Evolutionary conservation across 2,888 invertebrate species (phyloP), one percentile per base, ranked within the genome.

Genomic region (Trachelus stipa): DNA sequence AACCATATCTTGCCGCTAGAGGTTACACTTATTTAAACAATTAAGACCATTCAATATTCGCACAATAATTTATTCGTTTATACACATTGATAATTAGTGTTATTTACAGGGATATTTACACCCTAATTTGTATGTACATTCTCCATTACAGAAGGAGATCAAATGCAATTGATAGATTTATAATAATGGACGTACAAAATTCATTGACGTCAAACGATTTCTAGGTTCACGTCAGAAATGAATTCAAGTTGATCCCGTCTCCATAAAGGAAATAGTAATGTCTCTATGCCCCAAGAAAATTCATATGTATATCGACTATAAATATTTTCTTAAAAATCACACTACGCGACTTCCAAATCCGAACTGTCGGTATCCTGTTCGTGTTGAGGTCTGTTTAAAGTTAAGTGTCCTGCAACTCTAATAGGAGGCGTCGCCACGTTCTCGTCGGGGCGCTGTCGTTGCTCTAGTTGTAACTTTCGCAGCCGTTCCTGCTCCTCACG

Each of bases 401-500:
- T 83, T 77, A 89, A 81, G 79, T 89, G 89, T 74, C 86, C 87
- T 34, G 87, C 82, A 11, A 88, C 85, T 80, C 88, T 85, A 75
- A 88, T 85, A 69, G 89, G 82, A 77, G 87, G 83, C 40, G 87
- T 83, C 40, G 86, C 85, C 88, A 90, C 84, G 86, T 90, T 84
- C 74, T 91, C 89, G 75, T 88, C 87, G 81, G 82, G 85, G 3
- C 89, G 89, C 73, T 90, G 87, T 73, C 90, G 88, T 81, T 96
- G 94, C 90, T 97, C 97, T 91, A 97, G 95, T 89, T 97, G 97
- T 81, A 97, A 91, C 92, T 97, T 96, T 80, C 97, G 94, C 85
- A 97, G 92, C 80, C 97, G 92, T 92, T 97, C 96, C 92, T 97
- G 95, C 91, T 96, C 95, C 90, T 96, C 98, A 3, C 98, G 95